Percentiles rank a stretch among this genome's conserved stretches.
phyloP scores from a whole-genome alignment of 2,113 vertebrate genomes.

The Aspidoscelis tigris region DNA sequence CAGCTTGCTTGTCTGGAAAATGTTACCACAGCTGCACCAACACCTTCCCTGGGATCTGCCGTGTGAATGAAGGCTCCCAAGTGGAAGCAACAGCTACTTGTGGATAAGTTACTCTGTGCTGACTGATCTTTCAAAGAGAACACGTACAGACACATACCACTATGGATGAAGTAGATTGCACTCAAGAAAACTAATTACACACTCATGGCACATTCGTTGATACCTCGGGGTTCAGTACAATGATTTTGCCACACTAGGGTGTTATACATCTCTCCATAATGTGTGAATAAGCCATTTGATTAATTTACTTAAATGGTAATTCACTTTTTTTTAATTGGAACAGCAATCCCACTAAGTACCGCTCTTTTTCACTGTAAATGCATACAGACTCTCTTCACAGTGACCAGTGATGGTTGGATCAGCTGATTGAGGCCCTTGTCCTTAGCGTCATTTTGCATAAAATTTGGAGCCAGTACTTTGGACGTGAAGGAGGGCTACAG shows the following conservation, averaged over 20 bases:
- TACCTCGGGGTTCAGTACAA: background rate
- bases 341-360: background rate
- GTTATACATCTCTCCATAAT: background rate
- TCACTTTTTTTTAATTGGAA: background rate
- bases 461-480: background rate
- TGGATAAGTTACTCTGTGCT: conserved; percentile 10
- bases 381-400: background rate
- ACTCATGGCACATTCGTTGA: conserved; percentile 9
- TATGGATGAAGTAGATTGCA: background rate
- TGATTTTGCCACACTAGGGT: background rate
- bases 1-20: conserved; percentile 16
- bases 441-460: background rate
- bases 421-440: no score
- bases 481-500: no score
- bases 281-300: background rate
- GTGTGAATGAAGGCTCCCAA: conserved; percentile 23
- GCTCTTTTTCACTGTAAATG: background rate
- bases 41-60: background rate
- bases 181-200: background rate
- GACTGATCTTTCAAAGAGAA: conserved; percentile 20
- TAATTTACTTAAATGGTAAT: conserved; percentile 2
- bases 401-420: background rate
- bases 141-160: background rate
- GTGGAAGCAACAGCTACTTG: conserved; percentile 14
- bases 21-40: conserved; percentile 28